A percentile compares a stretch with the other conserved stretches of the same genome.
phyloP scores from a whole-genome alignment of 2,888 invertebrate species.

The Marronus borbonicus region DNA sequence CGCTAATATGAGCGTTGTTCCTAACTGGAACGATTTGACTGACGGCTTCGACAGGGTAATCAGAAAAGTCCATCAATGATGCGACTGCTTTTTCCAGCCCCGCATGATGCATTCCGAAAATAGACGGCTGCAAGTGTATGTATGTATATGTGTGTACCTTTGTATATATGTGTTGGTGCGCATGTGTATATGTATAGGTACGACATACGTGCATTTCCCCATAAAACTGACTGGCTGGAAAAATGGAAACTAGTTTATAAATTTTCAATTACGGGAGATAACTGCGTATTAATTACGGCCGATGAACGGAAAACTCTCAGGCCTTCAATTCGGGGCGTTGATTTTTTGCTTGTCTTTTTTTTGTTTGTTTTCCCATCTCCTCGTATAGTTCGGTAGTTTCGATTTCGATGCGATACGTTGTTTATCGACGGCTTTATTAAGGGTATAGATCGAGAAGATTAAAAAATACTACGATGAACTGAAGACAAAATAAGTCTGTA shows the following conservation, averaged over 20 bases:
- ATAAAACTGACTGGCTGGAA: constrained; percentile 28
- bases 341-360: neutral
- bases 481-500: no score
- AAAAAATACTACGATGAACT: no score
- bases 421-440: no score
- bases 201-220: neutral
- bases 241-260: constrained; percentile 49
- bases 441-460: no score
- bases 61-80: constrained; percentile 48
- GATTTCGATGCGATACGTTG: no score
- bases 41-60: constrained; percentile 30
- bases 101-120: constrained; percentile 44
- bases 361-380: neutral
- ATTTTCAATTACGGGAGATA: constrained; percentile 46
- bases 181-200: neutral
- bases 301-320: constrained; percentile 28
- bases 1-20: neutral
- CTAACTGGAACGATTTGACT: constrained; percentile 16
- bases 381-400: neutral
- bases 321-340: neutral
- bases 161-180: no score
- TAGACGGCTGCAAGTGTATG: constrained; percentile 34
- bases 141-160: no score
- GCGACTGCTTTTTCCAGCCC: constrained; percentile 40
- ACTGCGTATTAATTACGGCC: constrained; percentile 39